phyloP scores from a whole-genome alignment of 2,113 vertebrate species.

The Hystrix brachyura region DNA sequence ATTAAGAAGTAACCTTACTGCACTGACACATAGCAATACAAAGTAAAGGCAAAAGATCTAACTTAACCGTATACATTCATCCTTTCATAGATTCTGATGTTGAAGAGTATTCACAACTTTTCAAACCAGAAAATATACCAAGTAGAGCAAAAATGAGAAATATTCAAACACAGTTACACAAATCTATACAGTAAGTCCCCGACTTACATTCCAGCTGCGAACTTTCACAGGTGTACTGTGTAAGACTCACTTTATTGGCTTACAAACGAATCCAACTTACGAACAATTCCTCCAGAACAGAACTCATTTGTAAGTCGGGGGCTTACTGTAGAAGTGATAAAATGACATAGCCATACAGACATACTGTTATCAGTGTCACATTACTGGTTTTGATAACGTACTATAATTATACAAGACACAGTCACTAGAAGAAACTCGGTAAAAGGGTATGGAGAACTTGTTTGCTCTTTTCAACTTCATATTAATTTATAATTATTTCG shows the following conservation, averaged over 20 bases:
- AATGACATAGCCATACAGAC: not conserved
- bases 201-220: not conserved
- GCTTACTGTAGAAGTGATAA: not conserved
- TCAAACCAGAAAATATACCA: constrained; percentile 24
- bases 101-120: not conserved
- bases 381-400: not conserved
- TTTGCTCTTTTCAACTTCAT: not conserved
- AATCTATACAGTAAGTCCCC: not conserved
- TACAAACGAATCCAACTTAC: not conserved
- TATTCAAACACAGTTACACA: not conserved
- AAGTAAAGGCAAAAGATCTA: constrained; percentile 12
- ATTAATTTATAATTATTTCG: constrained; percentile 5
- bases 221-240: not conserved
- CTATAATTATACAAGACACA: not conserved
- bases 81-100: not conserved
- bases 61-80: not conserved
- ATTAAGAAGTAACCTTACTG: not conserved
- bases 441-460: not conserved
- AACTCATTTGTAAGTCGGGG: not conserved
- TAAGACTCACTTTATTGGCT: not conserved
- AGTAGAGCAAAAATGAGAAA: not conserved
- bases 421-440: not conserved
- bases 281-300: not conserved
- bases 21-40: constrained; percentile 4
- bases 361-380: not conserved